phyloP scores from a whole-genome alignment of 2,113 vertebrate genomes.

The Lepidiolamprologus cunningtoni region DNA sequence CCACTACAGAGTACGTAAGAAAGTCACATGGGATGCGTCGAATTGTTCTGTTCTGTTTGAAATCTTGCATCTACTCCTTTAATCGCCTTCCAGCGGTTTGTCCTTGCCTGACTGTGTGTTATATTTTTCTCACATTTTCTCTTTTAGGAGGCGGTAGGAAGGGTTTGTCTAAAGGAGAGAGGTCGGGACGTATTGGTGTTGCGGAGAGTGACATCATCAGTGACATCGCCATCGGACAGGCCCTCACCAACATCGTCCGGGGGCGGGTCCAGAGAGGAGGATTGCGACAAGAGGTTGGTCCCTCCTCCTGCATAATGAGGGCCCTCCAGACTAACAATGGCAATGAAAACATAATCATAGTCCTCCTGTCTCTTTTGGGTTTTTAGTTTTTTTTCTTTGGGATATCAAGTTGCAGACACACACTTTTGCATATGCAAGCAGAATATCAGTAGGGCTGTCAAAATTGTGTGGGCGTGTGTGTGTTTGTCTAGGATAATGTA shows the following conservation, averaged over 20 bases:
- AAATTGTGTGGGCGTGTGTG: neutral
- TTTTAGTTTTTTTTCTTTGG: neutral
- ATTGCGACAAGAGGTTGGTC: conserved; percentile 68
- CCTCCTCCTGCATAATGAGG: neutral
- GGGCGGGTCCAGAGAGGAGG: conserved; percentile 68
- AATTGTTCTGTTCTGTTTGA: neutral
- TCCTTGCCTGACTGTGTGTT: conserved; percentile 2
- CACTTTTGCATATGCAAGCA: neutral
- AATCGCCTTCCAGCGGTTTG: neutral
- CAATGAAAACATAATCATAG: conserved; percentile 16
- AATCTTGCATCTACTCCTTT: neutral
- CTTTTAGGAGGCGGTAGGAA: conserved; percentile 70
- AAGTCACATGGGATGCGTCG: neutral
- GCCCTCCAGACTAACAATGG: neutral
- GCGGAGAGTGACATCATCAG: conserved; percentile 75
- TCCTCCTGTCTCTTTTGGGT: neutral
- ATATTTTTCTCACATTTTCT: neutral
- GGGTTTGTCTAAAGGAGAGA: conserved; percentile 80
- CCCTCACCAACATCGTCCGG: conserved; percentile 76
- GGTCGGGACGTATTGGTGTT: conserved; percentile 86
- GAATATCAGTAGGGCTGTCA: conserved; percentile 54
- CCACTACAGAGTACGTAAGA: neutral
- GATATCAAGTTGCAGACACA: neutral
- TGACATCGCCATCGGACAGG: conserved; percentile 71
- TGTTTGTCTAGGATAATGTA: conserved; percentile 30